Evolutionary conservation across 1,140 invertebrate species (phyloP).

Genomic region (Cylas formicarius): DNA sequence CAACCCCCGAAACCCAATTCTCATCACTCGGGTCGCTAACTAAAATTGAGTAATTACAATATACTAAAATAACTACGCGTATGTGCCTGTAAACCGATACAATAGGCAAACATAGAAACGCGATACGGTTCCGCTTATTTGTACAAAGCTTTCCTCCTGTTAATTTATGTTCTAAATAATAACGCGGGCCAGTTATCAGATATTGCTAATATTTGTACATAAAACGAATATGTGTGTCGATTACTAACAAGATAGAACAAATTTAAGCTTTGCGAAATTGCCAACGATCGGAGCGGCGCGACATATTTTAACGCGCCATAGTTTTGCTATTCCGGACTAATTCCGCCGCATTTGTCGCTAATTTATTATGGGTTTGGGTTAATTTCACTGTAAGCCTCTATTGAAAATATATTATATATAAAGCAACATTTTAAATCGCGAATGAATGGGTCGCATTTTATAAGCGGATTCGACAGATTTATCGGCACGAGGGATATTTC

Average conservation of each 20-base stretch:
- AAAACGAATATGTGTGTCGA: conserved; percentile 29
- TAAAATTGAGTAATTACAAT: conserved; percentile 20
- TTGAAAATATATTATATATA: no score
- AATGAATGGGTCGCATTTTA: no score
- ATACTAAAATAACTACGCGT: conserved; percentile 8
- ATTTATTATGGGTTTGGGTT: no score
- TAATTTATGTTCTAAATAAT: conserved; percentile 23
- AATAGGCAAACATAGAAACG: no score
- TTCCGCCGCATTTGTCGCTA: no score
- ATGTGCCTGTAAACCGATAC: no score
- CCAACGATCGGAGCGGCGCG: conserved; percentile 16
- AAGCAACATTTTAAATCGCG: no score
- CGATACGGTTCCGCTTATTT: conserved; percentile 6
- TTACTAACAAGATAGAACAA: conserved; percentile 26
- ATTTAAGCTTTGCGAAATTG: conserved; percentile 24
- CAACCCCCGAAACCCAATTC: background rate
- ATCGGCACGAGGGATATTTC: no score
- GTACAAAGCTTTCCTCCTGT: conserved; percentile 7
- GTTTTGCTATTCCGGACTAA: no score
- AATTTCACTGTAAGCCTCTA: no score
- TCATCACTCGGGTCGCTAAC: conserved; percentile 13
- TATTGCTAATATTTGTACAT: conserved; percentile 32
- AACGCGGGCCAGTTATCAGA: conserved; percentile 23
- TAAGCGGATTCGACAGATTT: no score
- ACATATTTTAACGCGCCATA: conserved; percentile 18